Evolutionary conservation across 37 sponge, comb jelly and placozoan genomes (phyloP).

Genomic region (Tethya wilhelma): DNA sequence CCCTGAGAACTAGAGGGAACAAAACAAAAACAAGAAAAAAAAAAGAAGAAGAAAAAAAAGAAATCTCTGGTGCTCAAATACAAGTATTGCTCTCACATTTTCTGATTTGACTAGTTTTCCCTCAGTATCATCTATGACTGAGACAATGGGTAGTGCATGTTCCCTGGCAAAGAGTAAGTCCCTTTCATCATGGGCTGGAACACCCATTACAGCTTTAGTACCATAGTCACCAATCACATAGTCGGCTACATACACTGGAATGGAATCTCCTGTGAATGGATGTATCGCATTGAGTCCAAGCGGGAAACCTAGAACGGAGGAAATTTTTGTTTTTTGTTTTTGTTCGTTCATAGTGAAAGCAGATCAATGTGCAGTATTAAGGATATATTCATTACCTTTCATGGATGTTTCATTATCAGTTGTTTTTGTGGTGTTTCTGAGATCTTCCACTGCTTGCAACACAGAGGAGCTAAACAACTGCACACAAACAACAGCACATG

Average conservation of each 20-base stretch:
- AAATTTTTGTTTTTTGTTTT: too few species aligned
- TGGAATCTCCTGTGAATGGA: slow-evolving; percentile 56
- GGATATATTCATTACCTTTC: background rate
- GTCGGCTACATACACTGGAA: slow-evolving; percentile 76
- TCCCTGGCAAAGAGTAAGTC: slow-evolving; percentile 70
- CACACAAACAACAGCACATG: background rate
- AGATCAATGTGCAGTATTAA: background rate
- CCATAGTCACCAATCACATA: slow-evolving; percentile 81
- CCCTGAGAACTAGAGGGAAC: slow-evolving; percentile 45
- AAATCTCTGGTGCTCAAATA: too few species aligned
- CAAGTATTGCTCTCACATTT: background rate
- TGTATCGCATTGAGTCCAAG: slow-evolving; percentile 57
- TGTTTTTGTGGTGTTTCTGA: background rate
- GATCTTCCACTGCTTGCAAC: background rate
- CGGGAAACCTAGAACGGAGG: slow-evolving; percentile 26
- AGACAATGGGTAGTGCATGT: slow-evolving; percentile 29
- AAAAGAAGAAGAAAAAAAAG: background rate
- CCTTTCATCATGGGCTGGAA: slow-evolving; percentile 75
- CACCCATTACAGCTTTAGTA: slow-evolving; percentile 44
- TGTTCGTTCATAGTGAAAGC: background rate
- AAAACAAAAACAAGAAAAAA: background rate
- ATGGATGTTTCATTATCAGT: background rate
- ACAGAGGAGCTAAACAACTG: background rate
- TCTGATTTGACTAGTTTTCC: slow-evolving; percentile 27
- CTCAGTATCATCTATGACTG: slow-evolving; percentile 26